Conservation (phyloP, 2,113 vertebrate species). For the Hippopotamus amphibius region DNA sequence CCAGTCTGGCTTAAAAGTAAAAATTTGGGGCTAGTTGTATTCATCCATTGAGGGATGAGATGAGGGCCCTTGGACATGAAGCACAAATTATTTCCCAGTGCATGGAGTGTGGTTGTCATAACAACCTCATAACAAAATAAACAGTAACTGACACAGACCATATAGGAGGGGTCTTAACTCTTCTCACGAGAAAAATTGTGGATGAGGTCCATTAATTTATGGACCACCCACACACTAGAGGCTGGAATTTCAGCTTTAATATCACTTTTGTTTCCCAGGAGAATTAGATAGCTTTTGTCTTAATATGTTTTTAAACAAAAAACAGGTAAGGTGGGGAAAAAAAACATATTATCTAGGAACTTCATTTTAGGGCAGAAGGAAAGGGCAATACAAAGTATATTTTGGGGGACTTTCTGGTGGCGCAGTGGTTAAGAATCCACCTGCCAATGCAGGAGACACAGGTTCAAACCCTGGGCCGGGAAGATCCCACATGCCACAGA, state of each 20-base stretch:
- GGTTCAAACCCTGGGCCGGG: background rate
- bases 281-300: background rate
- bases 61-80: background rate
- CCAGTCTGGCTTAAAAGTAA: background rate
- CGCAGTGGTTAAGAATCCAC: background rate
- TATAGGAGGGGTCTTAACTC: background rate
- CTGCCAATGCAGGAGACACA: background rate
- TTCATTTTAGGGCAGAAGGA: background rate
- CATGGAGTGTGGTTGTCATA: background rate
- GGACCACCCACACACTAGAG: background rate
- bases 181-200: background rate
- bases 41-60: background rate
- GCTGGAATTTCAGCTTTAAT: background rate
- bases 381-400: background rate
- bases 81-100: background rate
- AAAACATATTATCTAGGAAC: background rate
- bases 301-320: background rate
- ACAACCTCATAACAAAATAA: background rate
- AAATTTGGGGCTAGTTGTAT: background rate
- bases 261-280: background rate
- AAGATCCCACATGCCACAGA: background rate
- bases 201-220: background rate
- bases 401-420: background rate
- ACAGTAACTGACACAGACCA: background rate
- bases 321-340: background rate